These are phyloP conservation scores for Apamea crenata DNA, from an alignment of 2,888 invertebrate genomes.

Conservation along the genomic window DNA sequence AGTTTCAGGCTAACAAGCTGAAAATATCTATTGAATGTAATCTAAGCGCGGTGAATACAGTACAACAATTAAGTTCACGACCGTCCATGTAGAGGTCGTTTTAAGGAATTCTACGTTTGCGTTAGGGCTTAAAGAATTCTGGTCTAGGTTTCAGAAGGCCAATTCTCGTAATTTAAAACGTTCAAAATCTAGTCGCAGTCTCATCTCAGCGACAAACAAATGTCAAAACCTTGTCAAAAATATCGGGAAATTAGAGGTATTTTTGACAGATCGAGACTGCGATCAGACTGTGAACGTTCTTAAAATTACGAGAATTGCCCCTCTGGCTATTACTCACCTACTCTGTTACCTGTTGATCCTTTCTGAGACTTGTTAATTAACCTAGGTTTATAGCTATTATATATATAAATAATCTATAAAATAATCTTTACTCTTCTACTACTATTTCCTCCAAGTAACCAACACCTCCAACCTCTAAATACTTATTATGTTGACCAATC, in stretches of 20 bases:
- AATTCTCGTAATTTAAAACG: no score
- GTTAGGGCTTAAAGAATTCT: background rate
- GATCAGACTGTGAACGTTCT: no score
- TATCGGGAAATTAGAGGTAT: no score
- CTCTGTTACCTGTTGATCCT: background rate
- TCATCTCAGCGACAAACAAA: no score
- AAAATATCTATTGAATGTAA: background rate
- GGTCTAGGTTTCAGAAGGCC: no score
- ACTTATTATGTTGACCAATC: background rate
- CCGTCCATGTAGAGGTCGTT: background rate
- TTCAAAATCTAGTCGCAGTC: no score
- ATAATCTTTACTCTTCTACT: no score
- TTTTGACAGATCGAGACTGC: no score
- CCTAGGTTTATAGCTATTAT: no score
- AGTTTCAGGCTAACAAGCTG: slow-evolving; percentile 5
- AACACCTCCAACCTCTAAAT: background rate
- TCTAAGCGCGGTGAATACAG: background rate
- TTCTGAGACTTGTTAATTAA: background rate
- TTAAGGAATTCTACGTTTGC: background rate
- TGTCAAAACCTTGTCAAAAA: no score
- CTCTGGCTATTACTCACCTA: background rate
- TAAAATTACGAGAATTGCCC: no score
- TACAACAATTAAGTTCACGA: background rate
- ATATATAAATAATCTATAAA: no score
- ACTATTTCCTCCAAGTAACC: background rate